Base-by-base conservation (phyloP, 2,113 vertebrate species). In the Solea senegalensis region DNA sequence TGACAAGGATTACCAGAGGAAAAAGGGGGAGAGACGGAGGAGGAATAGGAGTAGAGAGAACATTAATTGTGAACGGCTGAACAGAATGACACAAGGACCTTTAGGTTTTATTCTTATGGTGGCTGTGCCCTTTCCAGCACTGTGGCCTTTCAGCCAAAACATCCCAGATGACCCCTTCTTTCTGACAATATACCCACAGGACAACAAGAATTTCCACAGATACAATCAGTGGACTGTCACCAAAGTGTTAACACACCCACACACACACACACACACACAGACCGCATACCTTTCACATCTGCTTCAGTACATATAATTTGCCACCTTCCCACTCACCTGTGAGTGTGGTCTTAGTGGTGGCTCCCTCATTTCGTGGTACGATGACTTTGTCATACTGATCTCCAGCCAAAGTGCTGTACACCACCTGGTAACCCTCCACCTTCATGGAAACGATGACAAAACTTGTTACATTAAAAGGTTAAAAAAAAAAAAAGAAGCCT, bases 371-470 rank as follows among this genome's bases (percentile, higher is more conserved):
- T 2, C 92, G 93, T 0, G 95, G 94, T 26, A 98, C 95, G 45
- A 94, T 88, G 51, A 97, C 88, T 81, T 97, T 96, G 1, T 98
- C 95, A 78, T 99, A 99, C 78, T 96, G 96, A 84, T 98, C 97
- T 14, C 97, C 98, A 0, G 98, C 96, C 78, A 99, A 91, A 11
- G 97, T 98, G 94, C 97, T 98, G 89, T 97, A 99, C 14, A 98
- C 96, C 48, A 99, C 94, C 75, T 94, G 94, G 90, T 98, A 99
- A 53, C 90, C 91, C 45, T 95, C 95, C 0, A 94, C 96, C 91
- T 92, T 9, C 7, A 66, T 54, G 63, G n/a, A 68, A 59, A 77
- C 28, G 78, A 0, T 74, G 3, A 28, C 1, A 54, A 11, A 11
- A 54, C 8, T 0, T 11, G 3, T 44, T 13, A 28, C 54, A 53